These are phyloP conservation scores for Amblyornis subalaris DNA, from an alignment of 2,113 vertebrate genomes.

Conservation along the genomic window DNA sequence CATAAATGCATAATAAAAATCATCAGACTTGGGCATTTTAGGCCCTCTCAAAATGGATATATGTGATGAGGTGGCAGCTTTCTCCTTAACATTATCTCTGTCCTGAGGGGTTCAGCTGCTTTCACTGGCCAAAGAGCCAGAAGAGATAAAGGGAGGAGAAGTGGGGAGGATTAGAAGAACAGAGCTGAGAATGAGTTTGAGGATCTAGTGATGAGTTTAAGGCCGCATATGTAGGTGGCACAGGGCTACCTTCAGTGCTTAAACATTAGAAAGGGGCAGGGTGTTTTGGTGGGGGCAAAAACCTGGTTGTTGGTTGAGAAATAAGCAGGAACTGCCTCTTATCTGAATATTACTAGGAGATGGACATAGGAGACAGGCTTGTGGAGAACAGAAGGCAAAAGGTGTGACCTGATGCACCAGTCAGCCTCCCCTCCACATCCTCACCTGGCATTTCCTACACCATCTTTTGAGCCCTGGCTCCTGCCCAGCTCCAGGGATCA, in stretches of 20 bases:
- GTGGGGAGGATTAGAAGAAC: background rate
- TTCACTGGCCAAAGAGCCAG: background rate
- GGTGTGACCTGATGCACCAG: background rate
- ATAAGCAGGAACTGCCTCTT: background rate
- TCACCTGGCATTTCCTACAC: background rate
- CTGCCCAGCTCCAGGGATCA: background rate
- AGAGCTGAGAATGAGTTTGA: background rate
- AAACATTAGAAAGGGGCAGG: background rate
- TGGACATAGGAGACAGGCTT: rapidly evolving
- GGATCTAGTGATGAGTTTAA: background rate
- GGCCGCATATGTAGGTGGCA: background rate
- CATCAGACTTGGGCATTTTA: background rate
- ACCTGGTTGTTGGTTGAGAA: background rate
- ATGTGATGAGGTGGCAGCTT: background rate
- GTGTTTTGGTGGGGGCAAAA: background rate
- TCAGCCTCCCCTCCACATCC: background rate
- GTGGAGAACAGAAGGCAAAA: background rate
- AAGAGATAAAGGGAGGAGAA: background rate
- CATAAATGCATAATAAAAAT: background rate
- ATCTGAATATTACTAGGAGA: background rate
- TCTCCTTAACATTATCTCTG: background rate
- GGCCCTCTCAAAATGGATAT: background rate
- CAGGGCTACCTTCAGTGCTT: too few species aligned
- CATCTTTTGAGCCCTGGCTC: background rate
- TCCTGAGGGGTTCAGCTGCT: background rate